Evolutionary conservation across 2,888 invertebrate genomes (phyloP).

Genomic region (Macrophya annulata): DNA sequence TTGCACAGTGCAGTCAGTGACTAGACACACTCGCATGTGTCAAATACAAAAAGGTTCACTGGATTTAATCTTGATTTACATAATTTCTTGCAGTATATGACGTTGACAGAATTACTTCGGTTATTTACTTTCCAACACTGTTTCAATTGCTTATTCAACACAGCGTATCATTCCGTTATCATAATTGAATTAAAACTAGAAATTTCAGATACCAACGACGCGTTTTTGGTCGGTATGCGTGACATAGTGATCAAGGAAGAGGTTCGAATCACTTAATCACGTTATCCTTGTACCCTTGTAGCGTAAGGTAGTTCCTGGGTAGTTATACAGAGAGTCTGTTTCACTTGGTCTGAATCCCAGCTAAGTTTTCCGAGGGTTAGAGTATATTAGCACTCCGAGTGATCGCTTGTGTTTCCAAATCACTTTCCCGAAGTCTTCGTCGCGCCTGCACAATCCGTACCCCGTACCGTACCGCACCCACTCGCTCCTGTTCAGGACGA

Average conservation of each 20-base stretch:
- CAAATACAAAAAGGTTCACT: not conserved
- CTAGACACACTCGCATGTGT: not conserved
- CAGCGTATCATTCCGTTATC: not conserved
- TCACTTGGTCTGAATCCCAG: not conserved
- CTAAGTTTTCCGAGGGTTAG: not conserved
- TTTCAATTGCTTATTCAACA: not conserved
- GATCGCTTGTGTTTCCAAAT: constrained; percentile 51
- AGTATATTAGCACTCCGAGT: constrained; percentile 40
- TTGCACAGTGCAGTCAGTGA: not conserved
- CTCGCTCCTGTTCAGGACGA: not conserved
- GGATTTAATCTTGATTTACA: not conserved
- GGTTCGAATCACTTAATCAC: constrained; percentile 26
- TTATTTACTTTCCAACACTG: not conserved
- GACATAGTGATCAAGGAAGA: not conserved
- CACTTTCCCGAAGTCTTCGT: constrained; percentile 41
- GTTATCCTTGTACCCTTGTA: not conserved
- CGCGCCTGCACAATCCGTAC: not conserved
- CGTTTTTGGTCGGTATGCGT: not conserved
- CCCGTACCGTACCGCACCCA: not conserved
- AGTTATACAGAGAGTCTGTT: constrained; percentile 33
- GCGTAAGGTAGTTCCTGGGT: not conserved
- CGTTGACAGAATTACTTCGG: not conserved
- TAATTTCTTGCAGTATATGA: not conserved
- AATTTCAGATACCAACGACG: not conserved
- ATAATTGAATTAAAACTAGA: not conserved